Percentiles rank a stretch among this genome's conserved stretches.
Conservation (phyloP, 2,888 invertebrate species). For the Catocala sponsa region DNA sequence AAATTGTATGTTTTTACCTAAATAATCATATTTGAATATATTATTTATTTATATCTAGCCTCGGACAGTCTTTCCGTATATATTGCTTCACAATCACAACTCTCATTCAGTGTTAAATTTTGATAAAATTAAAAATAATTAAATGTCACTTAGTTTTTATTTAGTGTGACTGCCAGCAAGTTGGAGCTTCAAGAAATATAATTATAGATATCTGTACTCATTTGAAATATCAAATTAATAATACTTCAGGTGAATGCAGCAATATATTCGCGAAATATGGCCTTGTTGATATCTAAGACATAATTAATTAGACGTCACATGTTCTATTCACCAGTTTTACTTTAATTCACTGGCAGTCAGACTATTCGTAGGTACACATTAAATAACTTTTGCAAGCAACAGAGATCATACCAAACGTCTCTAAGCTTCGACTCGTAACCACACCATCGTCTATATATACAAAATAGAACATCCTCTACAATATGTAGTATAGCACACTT, state of each 20-base stretch:
- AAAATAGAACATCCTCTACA: conserved; percentile 49
- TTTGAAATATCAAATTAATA: conserved; percentile 4
- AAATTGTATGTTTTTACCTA: conserved; percentile 43
- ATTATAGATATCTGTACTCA: conserved; percentile 10
- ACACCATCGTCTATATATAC: conserved; percentile 61
- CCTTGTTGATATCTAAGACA: conserved; percentile 6
- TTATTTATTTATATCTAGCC: conserved; percentile 68
- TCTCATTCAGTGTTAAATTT: conserved; percentile 56
- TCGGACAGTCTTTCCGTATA: conserved; percentile 79
- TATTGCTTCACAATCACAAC: conserved; percentile 79
- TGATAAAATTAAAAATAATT: conserved; percentile 49
- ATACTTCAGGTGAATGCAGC: conserved; percentile 10
- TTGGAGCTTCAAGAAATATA: neutral
- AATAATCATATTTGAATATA: conserved; percentile 57
- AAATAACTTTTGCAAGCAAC: conserved; percentile 44
- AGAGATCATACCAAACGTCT: conserved; percentile 48
- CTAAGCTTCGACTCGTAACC: conserved; percentile 29
- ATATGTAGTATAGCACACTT: conserved; percentile 51
- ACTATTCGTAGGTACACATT: conserved; percentile 30
- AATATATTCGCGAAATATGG: conserved; percentile 7
- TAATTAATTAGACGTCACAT: conserved; percentile 11
- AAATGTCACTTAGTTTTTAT: conserved; percentile 24
- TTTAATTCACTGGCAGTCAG: conserved; percentile 29
- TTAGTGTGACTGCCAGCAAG: conserved; percentile 35
- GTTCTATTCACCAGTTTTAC: neutral